Conservation (phyloP, 2,797 vertebrate genomes). For the Paratrypauchen microcephalus region DNA sequence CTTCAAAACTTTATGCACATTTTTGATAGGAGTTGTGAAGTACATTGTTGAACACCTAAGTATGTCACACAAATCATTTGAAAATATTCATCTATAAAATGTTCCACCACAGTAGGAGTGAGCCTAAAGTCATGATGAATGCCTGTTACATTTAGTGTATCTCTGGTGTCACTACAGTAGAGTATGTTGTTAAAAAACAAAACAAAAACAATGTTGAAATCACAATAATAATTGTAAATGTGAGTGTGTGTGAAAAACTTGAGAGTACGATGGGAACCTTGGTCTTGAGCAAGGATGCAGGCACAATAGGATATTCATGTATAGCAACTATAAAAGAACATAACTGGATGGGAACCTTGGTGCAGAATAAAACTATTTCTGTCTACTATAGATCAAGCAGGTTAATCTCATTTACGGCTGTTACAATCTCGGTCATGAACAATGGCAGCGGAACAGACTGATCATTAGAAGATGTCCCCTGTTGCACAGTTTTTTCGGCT, state of each 20-base stretch:
- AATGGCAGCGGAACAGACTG: slow-evolving; percentile 2
- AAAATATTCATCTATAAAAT: neutral
- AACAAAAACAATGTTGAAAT: neutral
- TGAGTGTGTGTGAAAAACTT: neutral
- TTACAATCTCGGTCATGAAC: slow-evolving; percentile 4
- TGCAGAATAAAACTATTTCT: no score
- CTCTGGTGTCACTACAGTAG: neutral
- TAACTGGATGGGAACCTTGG: no score
- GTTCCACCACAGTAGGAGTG: neutral
- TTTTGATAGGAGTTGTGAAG: neutral
- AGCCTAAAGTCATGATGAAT: neutral
- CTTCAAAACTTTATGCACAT: neutral
- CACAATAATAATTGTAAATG: neutral
- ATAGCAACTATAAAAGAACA: neutral
- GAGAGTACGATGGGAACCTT: neutral
- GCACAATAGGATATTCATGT: neutral
- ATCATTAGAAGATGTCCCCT: neutral
- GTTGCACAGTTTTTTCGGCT: slow-evolving; percentile 5
- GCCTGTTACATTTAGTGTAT: neutral
- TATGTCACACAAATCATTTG: neutral
- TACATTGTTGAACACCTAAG: neutral
- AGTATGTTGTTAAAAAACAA: neutral
- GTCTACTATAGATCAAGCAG: no score
- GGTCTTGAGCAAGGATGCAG: neutral
- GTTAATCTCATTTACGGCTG: no score